Evolutionary conservation across 1,140 invertebrate species (phyloP), one percentile per base, ranked within the genome.

Genomic region (Drosophila littoralis): DNA sequence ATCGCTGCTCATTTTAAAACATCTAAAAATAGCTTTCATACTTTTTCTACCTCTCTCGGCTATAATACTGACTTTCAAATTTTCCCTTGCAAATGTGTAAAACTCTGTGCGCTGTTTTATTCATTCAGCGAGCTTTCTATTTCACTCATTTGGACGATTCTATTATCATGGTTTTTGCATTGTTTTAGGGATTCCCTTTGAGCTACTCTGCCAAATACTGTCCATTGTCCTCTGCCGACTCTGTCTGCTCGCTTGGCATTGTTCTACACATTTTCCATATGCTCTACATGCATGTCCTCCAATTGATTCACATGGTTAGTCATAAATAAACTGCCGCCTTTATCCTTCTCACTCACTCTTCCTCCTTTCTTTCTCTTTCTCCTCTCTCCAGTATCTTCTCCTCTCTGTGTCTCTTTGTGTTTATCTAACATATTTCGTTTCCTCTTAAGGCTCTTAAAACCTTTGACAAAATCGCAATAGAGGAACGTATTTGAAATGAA

Each of bases 141-240:
- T 33, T 28, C 13, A 12, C 28, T 33, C 8, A 1, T n/a, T 8
- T 8, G 15, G 51, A 7, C 7, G 13, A 32, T 35, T 52, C 28
- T 35, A 45, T 54, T 63, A 38, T 52, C 28, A 52, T 28, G 32
- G 6, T 50, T 35, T 55, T 42, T 22, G 36, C 13, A 45, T 66
- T 52, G 61, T 59, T 66, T 66, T 22, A 33, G 8, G 12, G 40
- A n/a, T 43, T 66, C 54, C 35, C 40, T 67, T 67, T 58, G 54
- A 72, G 64, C 68, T 43, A 32, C 22, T 64, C 17, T 15, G 28
- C 38, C 35, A 52, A 54, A 15, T 52, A 52, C 38, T 65, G 1
- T 9, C 38, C 54, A 51, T 72, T 66, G 69, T 66, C 12, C 35
- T 57, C 22, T 48, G 35, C 43, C 8, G 28, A 45, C 2, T 28